A percentile compares a stretch with the other conserved stretches of the same genome.
These are phyloP conservation scores for Oscheius sp. DNA, from an alignment of 2,888 invertebrate species.

Conservation along the genomic window DNA sequence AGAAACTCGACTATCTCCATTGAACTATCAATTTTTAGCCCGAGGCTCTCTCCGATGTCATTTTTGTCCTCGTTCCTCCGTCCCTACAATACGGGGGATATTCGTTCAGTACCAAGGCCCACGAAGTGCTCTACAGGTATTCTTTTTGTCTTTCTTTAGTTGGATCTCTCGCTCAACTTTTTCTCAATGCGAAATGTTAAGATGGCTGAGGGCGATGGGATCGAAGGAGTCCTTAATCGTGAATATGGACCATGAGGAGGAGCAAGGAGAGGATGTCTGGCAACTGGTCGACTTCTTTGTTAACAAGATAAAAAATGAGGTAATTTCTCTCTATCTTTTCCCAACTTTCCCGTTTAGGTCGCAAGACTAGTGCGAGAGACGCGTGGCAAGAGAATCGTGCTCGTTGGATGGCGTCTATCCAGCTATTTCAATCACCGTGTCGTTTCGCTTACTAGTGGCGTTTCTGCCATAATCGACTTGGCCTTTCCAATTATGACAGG, in stretches of 20 bases:
- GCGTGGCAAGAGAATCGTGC: conserved; percentile 49
- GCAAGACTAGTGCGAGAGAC: conserved; percentile 18
- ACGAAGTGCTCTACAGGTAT: conserved; percentile 46
- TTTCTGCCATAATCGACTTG: conserved; percentile 60
- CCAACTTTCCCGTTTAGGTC: conserved; percentile 25
- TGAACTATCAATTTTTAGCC: too few species aligned
- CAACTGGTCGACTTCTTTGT: conserved; percentile 10
- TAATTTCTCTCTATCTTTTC: neutral
- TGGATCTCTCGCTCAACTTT: neutral
- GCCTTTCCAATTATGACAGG: conserved; percentile 56
- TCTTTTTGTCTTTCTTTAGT: neutral
- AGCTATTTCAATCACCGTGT: conserved; percentile 55
- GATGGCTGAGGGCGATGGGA: conserved; percentile 48
- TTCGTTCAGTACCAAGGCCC: conserved; percentile 13
- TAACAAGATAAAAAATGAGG: conserved; percentile 1
- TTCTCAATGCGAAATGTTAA: too few species aligned
- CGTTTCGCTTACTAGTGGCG: conserved; percentile 45
- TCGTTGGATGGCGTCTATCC: conserved; percentile 60
- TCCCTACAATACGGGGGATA: conserved; percentile 44
- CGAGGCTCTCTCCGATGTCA: conserved; percentile 45
- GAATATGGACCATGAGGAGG: neutral
- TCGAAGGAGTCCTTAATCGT: conserved; percentile 39
- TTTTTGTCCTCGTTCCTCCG: conserved; percentile 61
- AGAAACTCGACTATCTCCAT: too few species aligned
- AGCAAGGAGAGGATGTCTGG: neutral